Percentiles rank a stretch among this genome's conserved stretches.
phyloP scores from a whole-genome alignment of 2,113 vertebrate genomes.

The Ciconia boyciana region DNA sequence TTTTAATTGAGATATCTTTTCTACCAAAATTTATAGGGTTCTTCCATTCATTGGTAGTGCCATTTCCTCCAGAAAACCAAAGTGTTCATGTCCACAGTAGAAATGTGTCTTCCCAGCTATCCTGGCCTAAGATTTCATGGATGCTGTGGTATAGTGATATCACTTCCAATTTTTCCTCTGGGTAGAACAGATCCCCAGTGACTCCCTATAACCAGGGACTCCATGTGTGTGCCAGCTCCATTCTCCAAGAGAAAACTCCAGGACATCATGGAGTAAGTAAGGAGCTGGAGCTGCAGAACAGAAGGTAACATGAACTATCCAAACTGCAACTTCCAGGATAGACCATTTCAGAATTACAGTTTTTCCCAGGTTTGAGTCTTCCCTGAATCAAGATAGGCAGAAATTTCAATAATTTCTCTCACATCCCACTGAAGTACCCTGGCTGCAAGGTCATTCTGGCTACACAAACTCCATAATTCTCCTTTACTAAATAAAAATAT shows the following conservation, averaged over 20 bases:
- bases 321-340: not conserved
- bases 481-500: not conserved
- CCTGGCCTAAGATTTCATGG: not conserved
- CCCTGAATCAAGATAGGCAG: not conserved
- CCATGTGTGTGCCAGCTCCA: not conserved
- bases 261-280: not conserved
- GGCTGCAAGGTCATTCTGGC: not conserved
- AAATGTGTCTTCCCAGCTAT: not conserved
- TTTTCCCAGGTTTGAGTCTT: not conserved
- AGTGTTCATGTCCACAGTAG: not conserved
- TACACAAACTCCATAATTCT: not conserved
- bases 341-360: not conserved
- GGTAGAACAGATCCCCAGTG: not conserved
- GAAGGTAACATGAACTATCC: not conserved
- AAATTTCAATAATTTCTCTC: not conserved
- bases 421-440: not conserved
- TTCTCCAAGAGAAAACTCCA: not conserved
- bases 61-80: not conserved
- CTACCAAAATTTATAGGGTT: not conserved
- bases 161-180: not conserved
- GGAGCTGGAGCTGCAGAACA: not conserved
- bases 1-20: not conserved
- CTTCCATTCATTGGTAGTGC: not conserved
- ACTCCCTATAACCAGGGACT: not conserved
- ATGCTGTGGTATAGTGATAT: not conserved